phyloP scores from a whole-genome alignment of 2,113 vertebrate genomes.

The Jacana jacana region DNA sequence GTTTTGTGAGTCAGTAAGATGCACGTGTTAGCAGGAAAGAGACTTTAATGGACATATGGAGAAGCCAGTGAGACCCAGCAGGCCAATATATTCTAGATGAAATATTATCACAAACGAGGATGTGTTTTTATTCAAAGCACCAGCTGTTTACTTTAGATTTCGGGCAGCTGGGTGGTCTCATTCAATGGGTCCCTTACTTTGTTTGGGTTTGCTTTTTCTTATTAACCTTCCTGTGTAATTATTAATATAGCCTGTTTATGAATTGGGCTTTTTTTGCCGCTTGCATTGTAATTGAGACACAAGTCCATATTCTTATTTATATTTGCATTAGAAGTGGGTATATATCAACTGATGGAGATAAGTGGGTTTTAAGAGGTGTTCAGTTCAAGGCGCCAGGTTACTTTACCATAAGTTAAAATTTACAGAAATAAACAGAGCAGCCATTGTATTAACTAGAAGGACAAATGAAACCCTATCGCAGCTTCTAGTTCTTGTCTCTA shows the following conservation, averaged over 20 bases:
- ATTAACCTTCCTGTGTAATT: slow-evolving; percentile 55
- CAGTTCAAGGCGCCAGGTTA: not conserved
- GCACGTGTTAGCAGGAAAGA: slow-evolving; percentile 22
- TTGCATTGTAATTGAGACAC: slow-evolving; percentile 38
- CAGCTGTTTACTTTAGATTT: slow-evolving; percentile 40
- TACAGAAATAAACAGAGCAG: slow-evolving; percentile 4
- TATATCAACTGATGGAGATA: not conserved
- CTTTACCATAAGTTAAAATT: slow-evolving; percentile 2
- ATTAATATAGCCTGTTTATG: slow-evolving; percentile 54
- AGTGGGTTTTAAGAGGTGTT: not conserved
- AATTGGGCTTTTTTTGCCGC: not conserved
- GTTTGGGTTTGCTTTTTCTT: slow-evolving; percentile 37
- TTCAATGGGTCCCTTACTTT: slow-evolving; percentile 17
- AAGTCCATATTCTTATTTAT: not conserved
- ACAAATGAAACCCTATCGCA: not conserved
- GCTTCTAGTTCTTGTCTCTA: not conserved
- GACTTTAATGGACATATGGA: not conserved
- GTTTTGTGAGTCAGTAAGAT: slow-evolving; percentile 7
- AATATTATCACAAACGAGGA: slow-evolving; percentile 60
- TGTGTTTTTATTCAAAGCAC: slow-evolving; percentile 64
- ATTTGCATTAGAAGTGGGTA: not conserved
- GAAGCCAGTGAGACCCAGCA: slow-evolving; percentile 12
- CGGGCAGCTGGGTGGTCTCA: slow-evolving; percentile 27
- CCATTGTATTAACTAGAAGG: not conserved
- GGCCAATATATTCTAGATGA: slow-evolving; percentile 6